Conservation (phyloP, 2,888 invertebrate species). For the Dryococelus australis region DNA sequence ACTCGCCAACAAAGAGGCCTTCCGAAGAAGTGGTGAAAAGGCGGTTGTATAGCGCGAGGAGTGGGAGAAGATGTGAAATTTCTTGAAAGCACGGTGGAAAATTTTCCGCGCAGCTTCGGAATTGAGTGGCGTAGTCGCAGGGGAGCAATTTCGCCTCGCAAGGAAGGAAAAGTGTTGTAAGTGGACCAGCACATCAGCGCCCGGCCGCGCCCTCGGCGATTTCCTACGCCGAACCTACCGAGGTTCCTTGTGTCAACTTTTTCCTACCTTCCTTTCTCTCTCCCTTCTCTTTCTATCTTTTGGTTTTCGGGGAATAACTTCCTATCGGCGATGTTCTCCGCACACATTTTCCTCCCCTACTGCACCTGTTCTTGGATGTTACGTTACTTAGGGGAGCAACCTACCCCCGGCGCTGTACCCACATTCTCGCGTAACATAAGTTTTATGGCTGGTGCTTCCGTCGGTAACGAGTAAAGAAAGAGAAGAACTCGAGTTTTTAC, state of each 20-base stretch:
- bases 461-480: background rate
- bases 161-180: background rate
- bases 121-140: background rate
- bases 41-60: too few relatives aligned
- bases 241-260: background rate
- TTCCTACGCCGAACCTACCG: background rate
- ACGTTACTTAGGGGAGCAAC: background rate
- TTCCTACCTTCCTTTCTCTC: background rate
- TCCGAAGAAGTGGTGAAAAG: background rate
- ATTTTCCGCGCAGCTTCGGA: background rate
- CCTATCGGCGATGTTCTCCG: constrained; percentile 6
- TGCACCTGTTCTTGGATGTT: background rate
- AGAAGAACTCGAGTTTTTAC: background rate
- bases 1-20: too few relatives aligned
- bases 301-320: background rate
- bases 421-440: background rate
- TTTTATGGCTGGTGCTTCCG: background rate
- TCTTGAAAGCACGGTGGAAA: background rate
- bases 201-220: background rate
- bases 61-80: background rate
- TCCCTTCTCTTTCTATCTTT: background rate
- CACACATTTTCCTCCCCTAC: background rate
- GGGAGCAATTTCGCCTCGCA: background rate
- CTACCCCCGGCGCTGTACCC: background rate
- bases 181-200: background rate